Base-by-base conservation (phyloP, 2,888 invertebrate genomes). In the Perdita meconis region DNA sequence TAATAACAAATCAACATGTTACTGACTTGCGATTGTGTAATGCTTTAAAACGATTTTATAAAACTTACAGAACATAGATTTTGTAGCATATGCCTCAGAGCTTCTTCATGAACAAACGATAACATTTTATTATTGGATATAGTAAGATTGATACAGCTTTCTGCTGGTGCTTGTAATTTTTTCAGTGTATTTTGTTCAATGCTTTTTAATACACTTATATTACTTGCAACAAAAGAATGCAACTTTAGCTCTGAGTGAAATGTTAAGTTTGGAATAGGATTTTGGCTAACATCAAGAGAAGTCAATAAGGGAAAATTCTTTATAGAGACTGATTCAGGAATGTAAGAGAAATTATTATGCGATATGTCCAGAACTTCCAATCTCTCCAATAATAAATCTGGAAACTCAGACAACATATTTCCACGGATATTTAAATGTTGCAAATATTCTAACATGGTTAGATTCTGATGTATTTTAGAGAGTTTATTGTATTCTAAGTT, bases 31-130 rank as follows among this genome's bases (percentile, higher is more conserved):
- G n/a, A n/a, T n/a, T n/a, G n/a, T n/a, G n/a, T n/a, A n/a, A n/a
- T n/a, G n/a, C 94, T 94, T 34, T 61, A 40, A 53, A 73, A 55
- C 57, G 60, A 24, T 30, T 36, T 40, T 16, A 38, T 24, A 8
- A 8, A 56, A 92, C 94, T 93, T 89, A 94, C 94, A 92, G 92
- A 93, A 82, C 94, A 94, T 36, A 94, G 77, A 38, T 93, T 91
- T 6, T 30, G 30, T 30, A 30, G 6, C 2, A 94, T 92, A 5
- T 93, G 93, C 82, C 93, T 65, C 2, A 92, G 86, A 40, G 88
- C 80, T 5, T 84, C 79, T 40, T 86, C 83, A 22, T 90, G 89
- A 61, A 94, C 93, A 34, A 90, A 91, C 12, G 81, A 88, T 71
- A 94, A 86, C 1, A 91, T 90, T 0, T 90, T 90, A 85, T 94